Evolutionary conservation across 2,888 invertebrate species (phyloP), one percentile per base, ranked within the genome.

Genomic region (Uloborus plumipes): DNA sequence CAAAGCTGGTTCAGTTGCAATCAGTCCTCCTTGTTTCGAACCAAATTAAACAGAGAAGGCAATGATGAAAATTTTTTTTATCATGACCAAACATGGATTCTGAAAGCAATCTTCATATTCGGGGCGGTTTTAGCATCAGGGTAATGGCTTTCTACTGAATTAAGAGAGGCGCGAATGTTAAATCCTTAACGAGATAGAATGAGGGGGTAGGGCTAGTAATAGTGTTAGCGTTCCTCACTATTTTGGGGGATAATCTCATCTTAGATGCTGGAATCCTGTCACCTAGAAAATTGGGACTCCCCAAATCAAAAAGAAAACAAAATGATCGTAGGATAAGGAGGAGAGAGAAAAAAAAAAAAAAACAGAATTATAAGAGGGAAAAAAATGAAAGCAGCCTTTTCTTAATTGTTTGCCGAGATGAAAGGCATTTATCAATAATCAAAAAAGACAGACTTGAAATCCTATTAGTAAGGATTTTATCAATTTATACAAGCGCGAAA

Each of bases 341-440:
- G 58, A 22, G n/a, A 16, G 14, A 14, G 31, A 51, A 65, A 16
- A 62, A 51, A 51, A 65, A 16, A 62, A 51, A 71, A 67, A 73
- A 62, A 59, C 49, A 69, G 74, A 81, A 81, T 74, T 81, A 81
- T 81, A 70, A 74, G 74, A 74, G 74, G 74, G 75, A 74, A 81
- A 81, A 81, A 80, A 80, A 81, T 49, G 2, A 18, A 73, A 61
- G 70, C 65, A 64, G 62, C 47, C 71, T 53, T 55, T 81, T 70
- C 80, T 71, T 81, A 81, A 81, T 81, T 81, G 80, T 70, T 74
- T 64, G 70, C 58, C 64, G 58, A 64, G 69, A 81, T 81, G 80
- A 81, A 81, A 74, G 80, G 80, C 80, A 81, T 81, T 81, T 81
- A 81, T 58, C 69, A 51, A 74, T 81, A 81, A 81, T 81, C 74